Evolutionary conservation across 2,113 vertebrate species (phyloP).

Genomic region (Pitta sordida): DNA sequence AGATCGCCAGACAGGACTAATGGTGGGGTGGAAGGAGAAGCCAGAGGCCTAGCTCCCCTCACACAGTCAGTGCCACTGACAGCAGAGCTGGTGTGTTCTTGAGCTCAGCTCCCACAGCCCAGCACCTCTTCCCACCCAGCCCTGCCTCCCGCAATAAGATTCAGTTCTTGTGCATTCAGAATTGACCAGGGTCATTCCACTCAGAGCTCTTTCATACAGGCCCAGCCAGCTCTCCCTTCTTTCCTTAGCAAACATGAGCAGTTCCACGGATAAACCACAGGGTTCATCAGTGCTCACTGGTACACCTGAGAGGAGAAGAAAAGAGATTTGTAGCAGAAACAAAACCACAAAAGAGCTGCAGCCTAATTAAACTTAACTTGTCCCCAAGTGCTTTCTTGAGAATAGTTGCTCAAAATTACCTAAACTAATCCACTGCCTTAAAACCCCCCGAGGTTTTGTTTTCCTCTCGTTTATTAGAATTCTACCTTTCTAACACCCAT

Average conservation of each 20-base stretch:
- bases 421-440: conserved; percentile 2
- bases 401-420: conserved; percentile 26
- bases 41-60: background rate
- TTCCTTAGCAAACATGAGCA: background rate
- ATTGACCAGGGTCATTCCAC: background rate
- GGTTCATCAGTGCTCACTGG: background rate
- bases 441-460: background rate
- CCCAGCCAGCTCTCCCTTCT: background rate
- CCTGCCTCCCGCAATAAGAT: background rate
- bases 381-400: conserved; percentile 16
- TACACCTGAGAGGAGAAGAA: background rate
- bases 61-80: background rate
- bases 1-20: background rate
- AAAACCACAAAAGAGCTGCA: background rate
- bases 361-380: conserved; percentile 46
- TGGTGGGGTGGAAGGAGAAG: background rate
- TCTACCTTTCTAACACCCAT: background rate
- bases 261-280: no score
- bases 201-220: background rate
- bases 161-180: background rate
- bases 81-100: background rate
- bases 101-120: background rate
- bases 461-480: background rate
- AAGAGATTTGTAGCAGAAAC: background rate
- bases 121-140: background rate